These are phyloP conservation scores for Hydrotaea diabolus DNA, from an alignment of 2,888 invertebrate species.

Conservation along the genomic window DNA sequence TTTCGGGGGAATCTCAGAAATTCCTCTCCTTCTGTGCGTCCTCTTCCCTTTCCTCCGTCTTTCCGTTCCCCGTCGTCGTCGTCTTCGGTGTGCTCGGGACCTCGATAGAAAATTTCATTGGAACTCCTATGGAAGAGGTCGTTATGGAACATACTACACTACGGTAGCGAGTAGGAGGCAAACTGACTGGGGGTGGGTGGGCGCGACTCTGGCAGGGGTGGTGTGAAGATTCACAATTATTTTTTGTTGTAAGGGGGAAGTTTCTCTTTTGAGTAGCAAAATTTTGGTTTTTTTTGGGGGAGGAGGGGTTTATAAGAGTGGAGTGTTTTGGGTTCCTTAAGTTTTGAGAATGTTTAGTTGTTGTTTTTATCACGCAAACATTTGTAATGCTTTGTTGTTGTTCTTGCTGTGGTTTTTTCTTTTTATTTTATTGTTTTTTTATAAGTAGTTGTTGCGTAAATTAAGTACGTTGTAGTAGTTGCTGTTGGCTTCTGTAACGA, in stretches of 20 bases:
- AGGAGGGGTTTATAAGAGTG: too few relatives aligned
- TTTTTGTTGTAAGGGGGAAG: neutral
- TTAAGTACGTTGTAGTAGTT: constrained; percentile 62
- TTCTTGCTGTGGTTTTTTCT: constrained; percentile 32
- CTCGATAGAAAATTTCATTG: constrained; percentile 55
- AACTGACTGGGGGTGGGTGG: neutral
- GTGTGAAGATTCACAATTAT: neutral
- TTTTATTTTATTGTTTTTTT: constrained; percentile 27
- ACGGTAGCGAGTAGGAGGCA: too few relatives aligned
- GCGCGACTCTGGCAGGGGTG: neutral
- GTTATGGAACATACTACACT: constrained; percentile 43
- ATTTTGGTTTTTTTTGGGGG: constrained; percentile 33
- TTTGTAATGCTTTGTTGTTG: constrained; percentile 54
- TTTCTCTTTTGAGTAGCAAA: neutral
- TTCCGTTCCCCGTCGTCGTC: constrained; percentile 21
- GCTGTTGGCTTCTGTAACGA: constrained; percentile 69
- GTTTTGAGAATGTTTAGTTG: neutral
- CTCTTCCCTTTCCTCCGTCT: too few relatives aligned
- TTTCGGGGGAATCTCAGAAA: constrained; percentile 15
- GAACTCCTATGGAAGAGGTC: constrained; percentile 42
- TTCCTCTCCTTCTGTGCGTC: neutral
- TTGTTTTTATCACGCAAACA: constrained; percentile 60
- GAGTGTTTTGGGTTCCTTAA: too few relatives aligned
- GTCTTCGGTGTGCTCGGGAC: constrained; percentile 32
- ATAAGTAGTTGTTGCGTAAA: constrained; percentile 55